These are phyloP conservation scores for Siphamia tubifer DNA, from an alignment of 2,113 vertebrate genomes.

Conservation along the genomic window DNA sequence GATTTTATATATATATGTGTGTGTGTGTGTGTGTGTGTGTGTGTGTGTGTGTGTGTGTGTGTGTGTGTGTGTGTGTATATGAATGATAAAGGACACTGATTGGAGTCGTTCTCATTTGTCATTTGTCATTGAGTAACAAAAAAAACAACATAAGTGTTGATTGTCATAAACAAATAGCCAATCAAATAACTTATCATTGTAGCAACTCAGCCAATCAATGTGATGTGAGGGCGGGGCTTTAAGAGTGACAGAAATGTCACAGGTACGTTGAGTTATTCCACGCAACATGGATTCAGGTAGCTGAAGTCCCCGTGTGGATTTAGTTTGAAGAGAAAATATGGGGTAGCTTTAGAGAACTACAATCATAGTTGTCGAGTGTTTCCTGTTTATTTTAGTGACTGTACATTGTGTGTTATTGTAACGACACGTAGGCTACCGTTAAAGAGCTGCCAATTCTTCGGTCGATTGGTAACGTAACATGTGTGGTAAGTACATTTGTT, in stretches of 20 bases:
- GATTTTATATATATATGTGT: too few relatives aligned
- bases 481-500: conserved; percentile 30
- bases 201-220: conserved; percentile 34
- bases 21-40: too few relatives aligned
- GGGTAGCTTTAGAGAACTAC: background rate
- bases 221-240: background rate
- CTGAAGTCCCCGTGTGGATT: background rate
- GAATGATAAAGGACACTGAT: background rate
- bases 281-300: conserved; percentile 22
- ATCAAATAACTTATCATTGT: background rate
- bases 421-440: too few relatives aligned
- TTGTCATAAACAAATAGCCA: conserved; percentile 4
- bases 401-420: background rate
- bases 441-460: background rate
- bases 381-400: background rate
- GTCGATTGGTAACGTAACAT: conserved; percentile 5
- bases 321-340: background rate
- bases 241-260: background rate
- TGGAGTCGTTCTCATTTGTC: background rate
- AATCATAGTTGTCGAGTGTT: background rate
- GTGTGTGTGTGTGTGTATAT: too few relatives aligned
- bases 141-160: background rate
- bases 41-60: too few relatives aligned
- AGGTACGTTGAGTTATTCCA: conserved; percentile 16
- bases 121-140: background rate